A percentile compares a stretch with the other conserved stretches of the same genome.
phyloP scores from a whole-genome alignment of 1,140 invertebrate species.

The Cyclargus thomasi region DNA sequence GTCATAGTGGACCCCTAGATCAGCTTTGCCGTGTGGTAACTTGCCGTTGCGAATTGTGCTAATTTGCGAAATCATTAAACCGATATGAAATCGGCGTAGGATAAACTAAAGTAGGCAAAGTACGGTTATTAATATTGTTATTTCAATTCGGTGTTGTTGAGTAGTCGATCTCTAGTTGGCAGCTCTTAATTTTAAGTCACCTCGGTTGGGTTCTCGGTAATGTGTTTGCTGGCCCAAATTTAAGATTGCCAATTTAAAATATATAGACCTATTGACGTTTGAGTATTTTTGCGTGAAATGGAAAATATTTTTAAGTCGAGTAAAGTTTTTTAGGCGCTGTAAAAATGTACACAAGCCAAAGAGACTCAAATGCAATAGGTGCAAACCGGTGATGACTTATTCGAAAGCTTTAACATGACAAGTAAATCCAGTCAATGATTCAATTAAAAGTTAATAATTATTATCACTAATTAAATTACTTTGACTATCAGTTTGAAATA shows the following conservation, averaged over 20 bases:
- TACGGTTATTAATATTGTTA: conserved; percentile 9
- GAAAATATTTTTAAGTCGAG: not conserved
- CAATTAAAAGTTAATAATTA: too few species aligned
- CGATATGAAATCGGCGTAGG: conserved; percentile 4
- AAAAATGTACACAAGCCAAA: not conserved
- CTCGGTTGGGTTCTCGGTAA: not conserved
- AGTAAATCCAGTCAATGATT: too few species aligned
- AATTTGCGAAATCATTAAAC: not conserved
- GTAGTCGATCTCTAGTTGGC: conserved; percentile 12
- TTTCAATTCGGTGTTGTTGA: not conserved
- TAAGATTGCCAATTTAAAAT: not conserved
- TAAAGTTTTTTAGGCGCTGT: not conserved
- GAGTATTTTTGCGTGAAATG: not conserved
- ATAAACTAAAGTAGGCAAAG: not conserved
- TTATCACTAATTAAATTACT: too few species aligned
- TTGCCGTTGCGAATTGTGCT: conserved; percentile 1
- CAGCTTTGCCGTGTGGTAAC: conserved; percentile 19
- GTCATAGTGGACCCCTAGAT: conserved; percentile 27
- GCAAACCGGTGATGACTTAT: not conserved
- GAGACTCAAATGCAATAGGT: not conserved
- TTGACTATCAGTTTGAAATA: too few species aligned
- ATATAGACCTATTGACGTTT: not conserved
- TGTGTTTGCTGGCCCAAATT: not conserved
- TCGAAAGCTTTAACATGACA: too few species aligned
- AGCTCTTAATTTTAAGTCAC: conserved; percentile 3